A percentile compares a stretch with the other conserved stretches of the same genome.
Conservation (phyloP, 2,113 vertebrate species). For the Pimephales promelas region DNA sequence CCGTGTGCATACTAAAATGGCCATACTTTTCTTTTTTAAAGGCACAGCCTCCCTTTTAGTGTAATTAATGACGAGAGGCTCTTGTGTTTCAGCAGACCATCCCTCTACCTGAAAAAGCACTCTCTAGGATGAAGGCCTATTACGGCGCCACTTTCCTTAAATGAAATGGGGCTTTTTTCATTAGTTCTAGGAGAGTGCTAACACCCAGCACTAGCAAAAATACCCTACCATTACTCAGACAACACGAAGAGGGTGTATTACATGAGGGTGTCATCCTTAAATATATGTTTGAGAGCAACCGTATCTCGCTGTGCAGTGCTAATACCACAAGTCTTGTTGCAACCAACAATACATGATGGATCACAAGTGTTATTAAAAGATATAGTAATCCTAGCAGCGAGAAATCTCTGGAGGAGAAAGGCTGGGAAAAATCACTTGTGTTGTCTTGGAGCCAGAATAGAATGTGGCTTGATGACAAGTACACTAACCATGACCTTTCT, state of each 20-base stretch:
- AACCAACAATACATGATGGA: slow-evolving; percentile 21
- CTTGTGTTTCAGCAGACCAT: slow-evolving; percentile 57
- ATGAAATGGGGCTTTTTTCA: slow-evolving; percentile 68
- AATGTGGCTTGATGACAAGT: slow-evolving; percentile 21
- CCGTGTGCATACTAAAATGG: slow-evolving; percentile 55
- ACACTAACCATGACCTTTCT: slow-evolving; percentile 22
- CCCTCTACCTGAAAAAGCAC: slow-evolving; percentile 69
- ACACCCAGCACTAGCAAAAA: slow-evolving; percentile 44
- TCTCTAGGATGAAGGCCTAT: slow-evolving; percentile 70
- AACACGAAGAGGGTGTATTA: slow-evolving; percentile 14
- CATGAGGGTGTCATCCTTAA: slow-evolving; percentile 33
- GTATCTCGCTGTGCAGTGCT: neutral
- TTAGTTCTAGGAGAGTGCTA: slow-evolving; percentile 47
- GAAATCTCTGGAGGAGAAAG: neutral
- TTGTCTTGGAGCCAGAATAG: slow-evolving; percentile 16
- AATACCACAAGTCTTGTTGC: slow-evolving; percentile 1
- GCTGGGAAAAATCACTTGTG: neutral
- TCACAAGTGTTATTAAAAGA: slow-evolving; percentile 11
- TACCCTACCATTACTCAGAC: slow-evolving; percentile 31
- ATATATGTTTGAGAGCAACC: neutral
- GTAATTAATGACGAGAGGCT: slow-evolving; percentile 68
- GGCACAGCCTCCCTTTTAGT: slow-evolving; percentile 63
- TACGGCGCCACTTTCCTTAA: slow-evolving; percentile 66
- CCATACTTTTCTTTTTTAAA: slow-evolving; percentile 50
- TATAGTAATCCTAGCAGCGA: slow-evolving; percentile 19